Conservation (phyloP, 2,113 vertebrate species). For the Prolemur simus region DNA sequence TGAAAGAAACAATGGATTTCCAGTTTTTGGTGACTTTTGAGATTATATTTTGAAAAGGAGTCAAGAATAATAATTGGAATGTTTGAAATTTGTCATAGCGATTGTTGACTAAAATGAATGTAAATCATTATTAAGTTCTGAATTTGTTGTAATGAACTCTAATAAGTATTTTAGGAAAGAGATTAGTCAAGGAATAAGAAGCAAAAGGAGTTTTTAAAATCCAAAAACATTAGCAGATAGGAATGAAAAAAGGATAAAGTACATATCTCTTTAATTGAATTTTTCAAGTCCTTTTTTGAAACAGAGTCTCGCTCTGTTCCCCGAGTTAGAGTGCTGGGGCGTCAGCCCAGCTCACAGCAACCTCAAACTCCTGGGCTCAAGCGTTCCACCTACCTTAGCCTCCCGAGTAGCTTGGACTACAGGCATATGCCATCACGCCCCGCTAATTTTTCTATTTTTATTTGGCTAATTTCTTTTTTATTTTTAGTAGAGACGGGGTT, state of each 20-base stretch:
- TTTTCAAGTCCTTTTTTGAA: background rate
- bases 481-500: too few relatives aligned
- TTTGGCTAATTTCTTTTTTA: too few relatives aligned
- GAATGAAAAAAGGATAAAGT: background rate
- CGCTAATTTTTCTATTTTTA: too few relatives aligned
- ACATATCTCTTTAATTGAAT: background rate
- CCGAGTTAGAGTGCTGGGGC: too few relatives aligned
- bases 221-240: background rate
- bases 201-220: conserved; percentile 14
- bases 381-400: too few relatives aligned
- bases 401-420: too few relatives aligned
- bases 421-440: too few relatives aligned
- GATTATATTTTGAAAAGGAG: conserved; percentile 5
- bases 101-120: background rate
- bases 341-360: too few relatives aligned
- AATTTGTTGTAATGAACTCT: background rate
- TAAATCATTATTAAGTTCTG: background rate
- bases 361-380: too few relatives aligned
- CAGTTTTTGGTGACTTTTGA: conserved; percentile 81
- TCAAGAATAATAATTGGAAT: conserved; percentile 14
- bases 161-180: background rate
- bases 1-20: conserved; percentile 83
- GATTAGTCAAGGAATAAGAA: background rate
- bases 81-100: background rate
- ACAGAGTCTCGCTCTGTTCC: too few relatives aligned